These are phyloP conservation scores for Penaeus chinensis DNA, from an alignment of 1,140 invertebrate genomes.

Conservation along the genomic window DNA sequence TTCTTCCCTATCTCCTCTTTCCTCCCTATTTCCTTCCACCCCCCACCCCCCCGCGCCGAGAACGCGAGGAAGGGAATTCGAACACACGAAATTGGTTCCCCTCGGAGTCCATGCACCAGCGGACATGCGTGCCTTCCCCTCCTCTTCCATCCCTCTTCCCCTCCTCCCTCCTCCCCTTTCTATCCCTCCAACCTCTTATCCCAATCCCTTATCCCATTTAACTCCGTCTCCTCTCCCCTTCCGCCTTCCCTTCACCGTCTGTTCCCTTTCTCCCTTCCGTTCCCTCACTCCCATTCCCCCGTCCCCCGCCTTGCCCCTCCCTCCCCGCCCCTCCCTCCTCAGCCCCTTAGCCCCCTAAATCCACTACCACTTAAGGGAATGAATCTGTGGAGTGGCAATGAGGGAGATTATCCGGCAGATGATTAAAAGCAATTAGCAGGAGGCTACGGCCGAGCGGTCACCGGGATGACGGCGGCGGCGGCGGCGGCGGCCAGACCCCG, in stretches of 20 bases:
- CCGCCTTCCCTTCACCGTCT: not conserved
- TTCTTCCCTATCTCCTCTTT: too few species aligned
- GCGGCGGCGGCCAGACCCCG: too few species aligned
- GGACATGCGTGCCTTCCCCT: too few species aligned
- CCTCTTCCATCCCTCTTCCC: not conserved
- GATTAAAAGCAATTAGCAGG: conserved; percentile 56
- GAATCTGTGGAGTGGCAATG: conserved; percentile 53
- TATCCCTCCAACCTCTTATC: not conserved
- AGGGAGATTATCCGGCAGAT: conserved; percentile 39
- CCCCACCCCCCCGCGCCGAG: too few species aligned
- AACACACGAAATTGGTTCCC: too few species aligned
- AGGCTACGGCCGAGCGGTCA: conserved; percentile 26
- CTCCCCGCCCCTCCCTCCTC: not conserved
- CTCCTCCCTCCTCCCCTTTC: not conserved
- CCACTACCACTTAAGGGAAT: conserved; percentile 33
- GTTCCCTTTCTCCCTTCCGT: conserved; percentile 4
- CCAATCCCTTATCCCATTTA: not conserved
- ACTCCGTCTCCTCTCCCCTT: not conserved
- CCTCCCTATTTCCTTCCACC: too few species aligned
- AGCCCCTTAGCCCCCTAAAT: not conserved
- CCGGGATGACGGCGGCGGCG: not conserved
- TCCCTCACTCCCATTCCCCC: not conserved
- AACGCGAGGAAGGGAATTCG: too few species aligned
- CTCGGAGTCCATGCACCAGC: too few species aligned
- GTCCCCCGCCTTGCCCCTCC: not conserved